Evolutionary conservation across 1,140 invertebrate genomes (phyloP).

Genomic region (Drosophila azteca): DNA sequence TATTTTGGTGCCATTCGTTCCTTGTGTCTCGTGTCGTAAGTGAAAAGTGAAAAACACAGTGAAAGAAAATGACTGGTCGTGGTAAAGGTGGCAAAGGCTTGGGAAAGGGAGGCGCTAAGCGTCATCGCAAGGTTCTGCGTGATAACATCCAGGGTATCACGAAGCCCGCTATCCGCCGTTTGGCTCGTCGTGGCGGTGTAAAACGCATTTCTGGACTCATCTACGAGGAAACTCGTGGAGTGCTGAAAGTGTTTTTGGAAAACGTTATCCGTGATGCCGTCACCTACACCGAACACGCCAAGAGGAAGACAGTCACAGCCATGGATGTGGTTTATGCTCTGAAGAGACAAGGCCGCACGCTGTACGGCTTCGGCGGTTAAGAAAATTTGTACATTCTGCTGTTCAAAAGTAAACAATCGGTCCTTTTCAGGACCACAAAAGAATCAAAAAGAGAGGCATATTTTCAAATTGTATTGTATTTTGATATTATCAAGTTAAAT

Average conservation of each 20-base stretch:
- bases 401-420: no score
- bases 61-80: conserved; percentile 85
- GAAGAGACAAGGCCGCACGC: conserved; percentile 91
- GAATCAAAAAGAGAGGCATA: no score
- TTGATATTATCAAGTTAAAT: no score
- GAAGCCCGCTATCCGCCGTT: conserved; percentile 84
- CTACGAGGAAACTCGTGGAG: conserved; percentile 88
- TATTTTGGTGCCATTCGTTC: no score
- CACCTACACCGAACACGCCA: conserved; percentile 93
- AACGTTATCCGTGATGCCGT: conserved; percentile 93
- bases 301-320: conserved; percentile 93
- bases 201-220: conserved; percentile 91
- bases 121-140: conserved; percentile 88
- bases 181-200: conserved; percentile 90
- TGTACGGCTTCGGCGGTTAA: conserved; percentile 88
- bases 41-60: no score
- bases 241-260: conserved; percentile 92
- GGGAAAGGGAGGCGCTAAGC: conserved; percentile 89
- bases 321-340: conserved; percentile 95
- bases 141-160: conserved; percentile 91
- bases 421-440: no score
- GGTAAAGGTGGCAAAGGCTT: conserved; percentile 89
- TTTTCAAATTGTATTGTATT: no score
- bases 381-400: no score
- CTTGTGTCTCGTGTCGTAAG: no score